Evolutionary conservation across 1,140 invertebrate species (phyloP), one percentile per base, ranked within the genome.

Genomic region (Panulirus ornatus): DNA sequence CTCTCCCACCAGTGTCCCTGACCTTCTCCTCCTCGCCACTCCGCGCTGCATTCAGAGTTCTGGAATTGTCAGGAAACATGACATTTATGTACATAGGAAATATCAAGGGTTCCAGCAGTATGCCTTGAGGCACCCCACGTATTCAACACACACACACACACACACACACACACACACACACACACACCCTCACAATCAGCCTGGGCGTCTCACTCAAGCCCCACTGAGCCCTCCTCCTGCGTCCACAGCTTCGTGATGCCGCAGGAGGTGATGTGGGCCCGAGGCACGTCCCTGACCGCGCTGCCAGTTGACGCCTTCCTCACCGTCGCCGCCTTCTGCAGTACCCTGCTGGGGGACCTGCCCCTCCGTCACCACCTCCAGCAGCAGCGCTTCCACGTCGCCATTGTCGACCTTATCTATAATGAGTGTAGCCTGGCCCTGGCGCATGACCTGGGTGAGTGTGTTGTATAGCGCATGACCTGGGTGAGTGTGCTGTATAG

Each of bases 401-500:
- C 90, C 38, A 54, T 92, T 75, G 91, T 92, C 38, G 92, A 92
- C 40, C 34, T 91, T 38, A 84, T 92, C 42, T 85, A 88, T 34
- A 92, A 92, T 58, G 92, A 92, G 82, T 92, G 92, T 73, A 91
- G 92, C 38, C 76, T 92, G 44, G 92, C 92, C 3, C 71, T 92
- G n/a, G 92, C 91, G 2, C 87, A 90, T 70, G 88, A 82, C 19
- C 70, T 92, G 5, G 84, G 88, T 89, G 38, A 22, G 79, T 75
- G 40, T n/a, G 70, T 34, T n/a, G n/a, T n/a, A n/a, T 92, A 6
- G 91, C 90, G 5, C 85, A 89, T 63, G 87, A 81, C 22, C 73
- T 92, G 19, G 83, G 87, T 89, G 38, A 44, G 66, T 73, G 36
- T n/a, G 42, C 11, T 58, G 54, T 58, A 14, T 92, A 6, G 92